Evolutionary conservation across 2,797 vertebrate species (phyloP).

Genomic region (Sebastes hubbsi): DNA sequence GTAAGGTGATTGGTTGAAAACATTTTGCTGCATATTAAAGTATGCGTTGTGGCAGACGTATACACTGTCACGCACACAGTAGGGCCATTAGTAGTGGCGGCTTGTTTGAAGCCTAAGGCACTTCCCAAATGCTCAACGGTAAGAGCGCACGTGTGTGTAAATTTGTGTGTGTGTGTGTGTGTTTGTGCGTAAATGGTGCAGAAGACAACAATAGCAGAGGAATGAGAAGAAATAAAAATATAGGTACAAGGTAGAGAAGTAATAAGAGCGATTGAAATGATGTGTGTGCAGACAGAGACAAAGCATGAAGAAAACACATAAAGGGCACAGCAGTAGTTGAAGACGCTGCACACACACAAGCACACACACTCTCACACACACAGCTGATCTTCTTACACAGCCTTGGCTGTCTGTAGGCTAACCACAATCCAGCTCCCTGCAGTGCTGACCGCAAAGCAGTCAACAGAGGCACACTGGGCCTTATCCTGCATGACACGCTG

Average conservation of each 20-base stretch:
- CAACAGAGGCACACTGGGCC: conserved; percentile 83
- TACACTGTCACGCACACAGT: not conserved
- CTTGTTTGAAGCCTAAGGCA: conserved; percentile 40
- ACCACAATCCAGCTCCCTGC: conserved; percentile 83
- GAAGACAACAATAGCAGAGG: not conserved
- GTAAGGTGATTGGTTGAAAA: conserved; percentile 17
- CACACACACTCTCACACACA: conserved; percentile 24
- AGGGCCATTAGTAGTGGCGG: conserved; percentile 32
- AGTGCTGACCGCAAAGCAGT: conserved; percentile 87
- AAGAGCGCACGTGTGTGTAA: not conserved
- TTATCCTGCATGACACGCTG: conserved; percentile 81
- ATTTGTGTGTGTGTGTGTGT: not conserved
- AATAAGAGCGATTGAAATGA: not conserved
- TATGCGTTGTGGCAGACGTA: not conserved
- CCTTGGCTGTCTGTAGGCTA: conserved; percentile 78
- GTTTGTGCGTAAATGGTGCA: not conserved
- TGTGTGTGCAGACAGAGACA: not conserved
- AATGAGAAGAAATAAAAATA: not conserved
- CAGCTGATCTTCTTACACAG: conserved; percentile 79
- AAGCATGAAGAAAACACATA: conserved; percentile 22
- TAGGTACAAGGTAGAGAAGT: not conserved
- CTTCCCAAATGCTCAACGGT: conserved; percentile 28
- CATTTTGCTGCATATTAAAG: conserved; percentile 22
- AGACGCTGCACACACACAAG: not conserved
- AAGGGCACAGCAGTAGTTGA: conserved; percentile 13